phyloP scores from a whole-genome alignment of 2,113 vertebrate species.

The Paradisaea rubra region DNA sequence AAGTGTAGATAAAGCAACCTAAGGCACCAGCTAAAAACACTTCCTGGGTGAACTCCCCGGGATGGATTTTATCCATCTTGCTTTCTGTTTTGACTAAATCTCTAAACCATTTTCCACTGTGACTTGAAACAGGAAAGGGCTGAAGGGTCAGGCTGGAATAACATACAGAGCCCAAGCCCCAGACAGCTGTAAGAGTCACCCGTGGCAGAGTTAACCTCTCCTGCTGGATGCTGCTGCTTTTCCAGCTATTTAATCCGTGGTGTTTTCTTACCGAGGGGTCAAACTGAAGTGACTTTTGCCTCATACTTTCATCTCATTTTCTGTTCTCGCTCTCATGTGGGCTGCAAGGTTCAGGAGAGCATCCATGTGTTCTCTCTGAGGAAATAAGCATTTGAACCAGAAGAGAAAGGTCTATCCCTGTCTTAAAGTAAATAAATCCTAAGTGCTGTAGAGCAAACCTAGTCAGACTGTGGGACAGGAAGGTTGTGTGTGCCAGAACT shows the following conservation, averaged over 20 bases:
- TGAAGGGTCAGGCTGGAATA: slow-evolving; percentile 22
- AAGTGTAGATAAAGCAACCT: background rate
- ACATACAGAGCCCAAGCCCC: background rate
- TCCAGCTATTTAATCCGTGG: background rate
- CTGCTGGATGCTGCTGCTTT: background rate
- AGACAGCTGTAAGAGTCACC: background rate
- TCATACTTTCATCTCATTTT: background rate
- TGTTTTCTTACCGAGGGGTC: slow-evolving; percentile 21
- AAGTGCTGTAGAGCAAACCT: background rate
- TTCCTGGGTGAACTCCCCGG: background rate
- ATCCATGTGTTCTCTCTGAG: slow-evolving; percentile 3
- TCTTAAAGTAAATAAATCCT: slow-evolving; percentile 18
- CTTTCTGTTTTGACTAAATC: slow-evolving; percentile 9
- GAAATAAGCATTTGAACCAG: slow-evolving; percentile 23
- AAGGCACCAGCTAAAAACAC: background rate
- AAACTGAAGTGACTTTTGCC: slow-evolving; percentile 5
- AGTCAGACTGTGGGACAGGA: background rate
- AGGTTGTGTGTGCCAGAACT: background rate
- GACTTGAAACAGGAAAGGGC: background rate
- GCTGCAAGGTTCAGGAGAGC: background rate
- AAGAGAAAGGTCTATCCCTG: background rate
- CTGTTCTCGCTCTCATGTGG: background rate
- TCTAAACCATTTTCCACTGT: background rate
- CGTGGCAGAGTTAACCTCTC: background rate
- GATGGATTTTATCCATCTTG: background rate